Base-by-base conservation (phyloP, 2,888 invertebrate genomes). In the Spilarctia lutea region DNA sequence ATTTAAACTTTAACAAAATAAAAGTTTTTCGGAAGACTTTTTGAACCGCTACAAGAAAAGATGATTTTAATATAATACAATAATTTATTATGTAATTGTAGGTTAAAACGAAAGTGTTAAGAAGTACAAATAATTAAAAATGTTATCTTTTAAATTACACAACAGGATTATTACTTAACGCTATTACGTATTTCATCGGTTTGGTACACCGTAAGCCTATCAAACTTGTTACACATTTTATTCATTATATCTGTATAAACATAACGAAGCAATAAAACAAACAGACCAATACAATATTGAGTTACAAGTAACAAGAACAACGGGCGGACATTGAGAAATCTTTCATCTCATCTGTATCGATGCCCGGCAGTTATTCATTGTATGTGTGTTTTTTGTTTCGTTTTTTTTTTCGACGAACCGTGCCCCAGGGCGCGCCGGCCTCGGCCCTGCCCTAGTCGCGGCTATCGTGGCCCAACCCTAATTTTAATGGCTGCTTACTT, bases 401-500 rank as follows among this genome's bases (percentile, higher is more conserved):
- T 93, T 93, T 92, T 75, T 92, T 91, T 92, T 91, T 89, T 89
- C 82, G 83, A 81, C 82, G 83, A 86, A 81, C 84, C 86, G 90
- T 83, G 89, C 89, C 89, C 86, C 89, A 86, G 88, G 93, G 93
- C 92, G 92, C 91, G 93, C 88, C 91, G 88, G 86, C 87, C 87
- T 82, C 90, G 92, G 94, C 93, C 94, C 94, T 91, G 91, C 96
- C 94, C 94, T 94, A 94, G 93, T 90, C 92, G 87, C 90, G 89
- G 83, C 91, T 87, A 90, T 90, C 89, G 91, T 92, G 91, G 95
- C 95, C 95, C 96, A 95, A 93, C 96, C 96, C 96, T 95, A 96
- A 96, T 94, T 96, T 95, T 96, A 96, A 96, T 96, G 96, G 96
- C 96, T 94, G 95, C 95, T 93, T 85, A 87, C 88, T 87, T 86